These are phyloP conservation scores for Sesia bembeciformis DNA, from an alignment of 2,888 invertebrate genomes.

Conservation along the genomic window DNA sequence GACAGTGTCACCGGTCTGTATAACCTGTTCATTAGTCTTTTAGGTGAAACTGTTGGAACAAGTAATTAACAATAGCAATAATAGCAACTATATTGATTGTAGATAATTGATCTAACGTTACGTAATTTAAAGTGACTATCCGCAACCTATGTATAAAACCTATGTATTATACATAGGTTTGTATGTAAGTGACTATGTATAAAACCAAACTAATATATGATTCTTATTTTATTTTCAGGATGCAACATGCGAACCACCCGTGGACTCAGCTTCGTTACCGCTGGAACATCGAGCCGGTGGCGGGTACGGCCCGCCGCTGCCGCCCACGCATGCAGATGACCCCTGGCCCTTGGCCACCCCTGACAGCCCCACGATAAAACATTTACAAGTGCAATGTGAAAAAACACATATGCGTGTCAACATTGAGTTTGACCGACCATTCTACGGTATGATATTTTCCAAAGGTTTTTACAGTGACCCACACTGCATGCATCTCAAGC, in stretches of 20 bases:
- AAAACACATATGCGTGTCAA: constrained; percentile 97
- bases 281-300: constrained; percentile 86
- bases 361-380: constrained; percentile 94
- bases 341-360: constrained; percentile 92
- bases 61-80: no score
- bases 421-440: constrained; percentile 95
- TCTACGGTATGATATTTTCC: constrained; percentile 97
- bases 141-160: no score
- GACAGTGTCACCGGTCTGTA: no score
- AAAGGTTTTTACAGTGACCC: constrained; percentile 94
- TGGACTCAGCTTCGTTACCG: constrained; percentile 87
- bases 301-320: constrained; percentile 82
- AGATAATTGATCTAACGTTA: no score
- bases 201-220: neutral
- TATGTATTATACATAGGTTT: no score
- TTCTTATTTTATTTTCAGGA: constrained; percentile 71
- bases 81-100: no score
- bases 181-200: no score
- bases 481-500: constrained; percentile 93
- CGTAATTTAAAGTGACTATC: no score
- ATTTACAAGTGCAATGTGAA: constrained; percentile 94
- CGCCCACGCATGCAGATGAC: constrained; percentile 79
- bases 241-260: constrained; percentile 84
- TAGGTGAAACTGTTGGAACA: no score
- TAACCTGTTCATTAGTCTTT: no score